A percentile compares a stretch with the other conserved stretches of the same genome.
Evolutionary conservation across 2,797 vertebrate species (phyloP).

Genomic region (Avahi laniger): DNA sequence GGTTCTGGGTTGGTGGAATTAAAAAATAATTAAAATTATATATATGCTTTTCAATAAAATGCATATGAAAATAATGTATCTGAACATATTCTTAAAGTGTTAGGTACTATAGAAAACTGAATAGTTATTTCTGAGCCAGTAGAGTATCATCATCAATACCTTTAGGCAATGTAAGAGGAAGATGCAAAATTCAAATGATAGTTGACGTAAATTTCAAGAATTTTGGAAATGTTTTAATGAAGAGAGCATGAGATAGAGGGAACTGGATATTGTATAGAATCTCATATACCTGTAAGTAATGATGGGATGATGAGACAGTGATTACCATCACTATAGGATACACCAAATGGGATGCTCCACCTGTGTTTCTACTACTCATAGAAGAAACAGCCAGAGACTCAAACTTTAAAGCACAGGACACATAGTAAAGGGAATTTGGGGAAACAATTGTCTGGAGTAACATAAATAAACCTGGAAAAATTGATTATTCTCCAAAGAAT

Average conservation of each 20-base stretch:
- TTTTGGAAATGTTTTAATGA: neutral
- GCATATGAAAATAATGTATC: neutral
- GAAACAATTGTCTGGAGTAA: neutral
- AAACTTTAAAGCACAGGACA: neutral
- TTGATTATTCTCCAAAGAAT: neutral
- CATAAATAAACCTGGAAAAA: neutral
- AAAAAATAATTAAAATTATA: neutral
- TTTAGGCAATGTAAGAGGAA: neutral
- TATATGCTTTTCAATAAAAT: neutral
- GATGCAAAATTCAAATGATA: neutral
- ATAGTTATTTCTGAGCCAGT: neutral
- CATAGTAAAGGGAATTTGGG: neutral
- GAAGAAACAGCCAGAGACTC: no score
- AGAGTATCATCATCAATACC: neutral
- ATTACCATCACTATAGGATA: no score
- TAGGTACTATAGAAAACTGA: neutral
- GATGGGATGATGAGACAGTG: no score
- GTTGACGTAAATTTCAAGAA: neutral
- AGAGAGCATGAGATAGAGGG: neutral
- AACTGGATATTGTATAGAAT: neutral
- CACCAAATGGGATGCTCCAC: neutral
- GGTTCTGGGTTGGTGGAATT: neutral
- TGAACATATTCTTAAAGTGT: neutral
- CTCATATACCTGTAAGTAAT: neutral
- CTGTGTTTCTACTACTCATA: neutral